Base-by-base conservation (phyloP, 2,888 invertebrate species). In the Andrena marginata region DNA sequence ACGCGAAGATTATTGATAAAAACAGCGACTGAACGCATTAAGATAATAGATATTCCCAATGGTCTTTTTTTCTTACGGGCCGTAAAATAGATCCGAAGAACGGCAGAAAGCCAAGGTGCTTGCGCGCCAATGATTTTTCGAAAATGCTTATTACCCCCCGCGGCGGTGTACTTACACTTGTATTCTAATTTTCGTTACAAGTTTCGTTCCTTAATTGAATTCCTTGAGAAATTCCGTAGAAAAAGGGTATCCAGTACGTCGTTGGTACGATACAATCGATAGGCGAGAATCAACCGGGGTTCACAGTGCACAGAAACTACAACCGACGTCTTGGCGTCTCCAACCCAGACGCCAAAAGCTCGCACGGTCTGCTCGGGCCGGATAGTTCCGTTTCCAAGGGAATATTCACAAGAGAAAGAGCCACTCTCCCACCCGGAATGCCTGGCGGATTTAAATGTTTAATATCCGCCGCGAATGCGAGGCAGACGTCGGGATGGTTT, bases 301-400 rank as follows among this genome's bases (percentile, higher is more conserved):
- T 87, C 89, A 92, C 92, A 92, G 81, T 80, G 87, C 91, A 90
- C 87, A 92, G 91, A 89, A 89, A 85, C 69, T 80, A 84, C 84
- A 87, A 79, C 82, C 85, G 78, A 85, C 75, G 85, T 73, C 77
- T 77, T 75, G 67, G 69, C 75, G 84, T 79, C 89, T 89, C 89
- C 81, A 89, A 89, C 87, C 89, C 89, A 89, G 89, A 89, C 89
- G 89, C 89, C 85, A 69, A 80, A 78, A 68, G 80, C 51, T 78
- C 20, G 33, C 79, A 84, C 68, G 54, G 68, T 68, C 54, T 68
- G n/a, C 68, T 68, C 68, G 5, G 4, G n/a, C 13, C 13, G 7
- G 60, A 77, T 64, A 77, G 26, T 51, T 65, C 16, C 20, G 31
- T 20, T 33, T 23, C 35, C 42, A 33, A 6, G 2, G 2, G 16